Base-by-base conservation (phyloP, 2,888 invertebrate genomes). In the Zaprionus lineosus region DNA sequence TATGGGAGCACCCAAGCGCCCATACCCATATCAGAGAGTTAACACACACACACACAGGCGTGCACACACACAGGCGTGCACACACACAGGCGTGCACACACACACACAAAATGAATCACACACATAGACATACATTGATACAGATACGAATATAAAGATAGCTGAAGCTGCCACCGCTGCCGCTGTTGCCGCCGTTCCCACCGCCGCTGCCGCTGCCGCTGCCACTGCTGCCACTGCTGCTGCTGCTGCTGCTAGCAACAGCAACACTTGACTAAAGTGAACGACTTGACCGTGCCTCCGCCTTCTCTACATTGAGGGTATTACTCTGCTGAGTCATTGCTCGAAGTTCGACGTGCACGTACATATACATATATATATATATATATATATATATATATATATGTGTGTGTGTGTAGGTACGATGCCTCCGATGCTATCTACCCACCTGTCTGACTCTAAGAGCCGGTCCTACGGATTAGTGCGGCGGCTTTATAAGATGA, bases 361-460 rank as follows among this genome's bases (percentile, higher is more conserved):
- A 21, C 7, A 21, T 21, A 21, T 21, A 21, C 7, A 21, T 3
- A 21, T 21, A 21, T 21, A 21, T 21, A 21, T 21, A 21, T 21
- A 21, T 21, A 21, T 21, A 24, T 24, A 24, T 24, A 24, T 4
- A 24, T 24, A 24, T 24, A 24, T 24, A 24, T 4, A 8, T 4
- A 1, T 4, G 24, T 24, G 4, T 24, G 4, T 24, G n/a, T 24
- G n/a, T 24, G 8, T 50, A 16, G 14, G 31, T 15, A 40, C 14
- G 41, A 47, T 48, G 56, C 50, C 40, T 40, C 28, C 47, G 21
- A 61, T n/a, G n/a, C n/a, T n/a, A n/a, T 29, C 33, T 31, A 31
- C 62, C 64, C 72, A 76, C 75, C 78, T 76, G 71, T 28, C 63
- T 81, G 77, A 71, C 50, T 83, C 69, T 59, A 36, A 59, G 67